A percentile compares a stretch with the other conserved stretches of the same genome.
These are phyloP conservation scores for Hystrix brachyura DNA, from an alignment of 2,113 vertebrate species.

Conservation along the genomic window DNA sequence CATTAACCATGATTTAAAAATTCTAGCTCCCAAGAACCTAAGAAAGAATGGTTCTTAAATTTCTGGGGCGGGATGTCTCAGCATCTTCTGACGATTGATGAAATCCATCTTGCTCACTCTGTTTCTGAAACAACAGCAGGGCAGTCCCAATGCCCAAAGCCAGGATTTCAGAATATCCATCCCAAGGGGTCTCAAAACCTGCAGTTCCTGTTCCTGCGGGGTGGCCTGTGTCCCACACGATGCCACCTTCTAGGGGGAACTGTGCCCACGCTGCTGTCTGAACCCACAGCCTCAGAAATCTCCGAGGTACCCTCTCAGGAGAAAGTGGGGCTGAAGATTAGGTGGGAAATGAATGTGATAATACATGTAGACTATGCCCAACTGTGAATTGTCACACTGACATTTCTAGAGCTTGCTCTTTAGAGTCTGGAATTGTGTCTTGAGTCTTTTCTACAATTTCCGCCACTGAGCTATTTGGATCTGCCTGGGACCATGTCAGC, in stretches of 20 bases:
- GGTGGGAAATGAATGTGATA: not conserved
- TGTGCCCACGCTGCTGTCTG: not conserved
- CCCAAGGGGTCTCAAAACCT: not conserved
- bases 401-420: not conserved
- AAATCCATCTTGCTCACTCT: not conserved
- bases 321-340: not conserved
- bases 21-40: not conserved
- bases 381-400: rapidly evolving
- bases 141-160: not conserved
- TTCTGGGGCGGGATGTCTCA: no score
- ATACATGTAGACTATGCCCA: not conserved
- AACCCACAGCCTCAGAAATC: not conserved
- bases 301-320: not conserved
- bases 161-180: not conserved
- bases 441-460: not conserved
- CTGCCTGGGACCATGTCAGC: rapidly evolving
- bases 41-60: not conserved
- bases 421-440: not conserved
- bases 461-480: not conserved
- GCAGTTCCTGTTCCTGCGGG: rapidly evolving
- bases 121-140: not conserved
- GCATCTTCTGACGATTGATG: not conserved
- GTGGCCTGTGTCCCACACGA: not conserved
- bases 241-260: not conserved
- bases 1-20: not conserved